phyloP scores from a whole-genome alignment of 35 echinoderm and acorn worm genomes.

The Acanthaster planci region DNA sequence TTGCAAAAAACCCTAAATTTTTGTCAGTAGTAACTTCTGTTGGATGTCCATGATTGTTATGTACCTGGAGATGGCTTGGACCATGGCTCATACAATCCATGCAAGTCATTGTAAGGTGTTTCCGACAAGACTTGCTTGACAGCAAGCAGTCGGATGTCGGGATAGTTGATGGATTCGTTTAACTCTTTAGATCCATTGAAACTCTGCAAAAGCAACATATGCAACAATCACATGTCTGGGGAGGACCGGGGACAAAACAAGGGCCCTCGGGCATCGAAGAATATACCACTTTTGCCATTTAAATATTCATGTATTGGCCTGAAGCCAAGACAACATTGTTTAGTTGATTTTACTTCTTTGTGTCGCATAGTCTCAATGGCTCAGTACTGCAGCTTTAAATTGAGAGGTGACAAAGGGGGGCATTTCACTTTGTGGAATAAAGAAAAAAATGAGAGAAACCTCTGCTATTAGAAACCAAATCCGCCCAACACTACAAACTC shows the following conservation, averaged over 20 bases:
- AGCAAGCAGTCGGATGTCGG: constrained; percentile 69
- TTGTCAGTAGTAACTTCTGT: background rate
- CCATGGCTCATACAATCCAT: constrained; percentile 67
- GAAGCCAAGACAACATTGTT: too few species aligned
- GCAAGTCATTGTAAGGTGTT: constrained; percentile 63
- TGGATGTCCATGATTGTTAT: background rate
- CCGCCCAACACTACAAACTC: too few species aligned
- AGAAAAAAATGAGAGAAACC: too few species aligned
- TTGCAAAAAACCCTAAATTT: too few species aligned
- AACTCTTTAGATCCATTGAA: constrained; percentile 81
- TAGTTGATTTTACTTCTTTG: too few species aligned
- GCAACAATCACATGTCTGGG: background rate
- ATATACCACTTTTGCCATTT: too few species aligned
- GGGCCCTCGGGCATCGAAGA: background rate
- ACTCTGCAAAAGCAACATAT: constrained; percentile 32
- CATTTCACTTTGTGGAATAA: too few species aligned
- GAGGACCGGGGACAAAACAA: background rate
- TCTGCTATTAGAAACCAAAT: too few species aligned
- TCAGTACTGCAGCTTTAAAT: too few species aligned
- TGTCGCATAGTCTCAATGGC: too few species aligned
- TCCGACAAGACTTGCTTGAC: constrained; percentile 50
- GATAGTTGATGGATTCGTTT: constrained; percentile 62
- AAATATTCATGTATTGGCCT: too few species aligned
- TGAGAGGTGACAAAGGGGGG: too few species aligned
- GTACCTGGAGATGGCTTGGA: constrained; percentile 68